Conservation (phyloP, 1,140 invertebrate species). For the Drosophila paulistorum region DNA sequence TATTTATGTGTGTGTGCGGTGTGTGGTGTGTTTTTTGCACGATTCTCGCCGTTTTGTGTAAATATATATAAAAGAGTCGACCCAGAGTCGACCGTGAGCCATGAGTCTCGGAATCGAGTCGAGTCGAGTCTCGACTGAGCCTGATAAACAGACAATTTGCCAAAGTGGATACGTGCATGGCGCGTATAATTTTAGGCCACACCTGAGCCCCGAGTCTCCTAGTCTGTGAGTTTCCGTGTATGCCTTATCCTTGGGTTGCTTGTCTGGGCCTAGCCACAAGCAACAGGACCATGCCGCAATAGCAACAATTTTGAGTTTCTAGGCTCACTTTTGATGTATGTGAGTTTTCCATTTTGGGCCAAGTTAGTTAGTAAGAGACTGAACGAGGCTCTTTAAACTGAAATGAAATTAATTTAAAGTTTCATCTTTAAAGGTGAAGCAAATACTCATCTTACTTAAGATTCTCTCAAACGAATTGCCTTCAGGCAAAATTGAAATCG, state of each 20-base stretch:
- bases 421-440: not conserved
- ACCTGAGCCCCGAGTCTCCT: conserved; percentile 53
- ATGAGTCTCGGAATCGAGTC: not conserved
- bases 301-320: conserved; percentile 13
- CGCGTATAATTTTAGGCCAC: conserved; percentile 71
- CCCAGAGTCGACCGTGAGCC: conserved; percentile 1
- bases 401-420: conserved; percentile 39
- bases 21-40: conserved; percentile 55
- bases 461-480: not conserved
- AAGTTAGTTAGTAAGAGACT: conserved; percentile 51
- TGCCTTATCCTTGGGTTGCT: not conserved
- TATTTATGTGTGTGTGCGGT: conserved; percentile 68
- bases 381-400: conserved; percentile 31
- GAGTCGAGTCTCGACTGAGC: conserved; percentile 32
- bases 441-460: not conserved
- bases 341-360: not conserved
- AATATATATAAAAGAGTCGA: conserved; percentile 47
- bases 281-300: conserved; percentile 7
- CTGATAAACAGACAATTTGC: conserved; percentile 80
- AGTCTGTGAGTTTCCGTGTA: not conserved
- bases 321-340: conserved; percentile 10
- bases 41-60: conserved; percentile 66
- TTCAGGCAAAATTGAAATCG: not conserved
- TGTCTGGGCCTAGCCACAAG: conserved; percentile 22
- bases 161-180: conserved; percentile 77